A percentile compares a stretch with the other conserved stretches of the same genome.
These are phyloP conservation scores for Chaetodon auriga DNA, from an alignment of 2,113 vertebrate genomes.

Conservation along the genomic window DNA sequence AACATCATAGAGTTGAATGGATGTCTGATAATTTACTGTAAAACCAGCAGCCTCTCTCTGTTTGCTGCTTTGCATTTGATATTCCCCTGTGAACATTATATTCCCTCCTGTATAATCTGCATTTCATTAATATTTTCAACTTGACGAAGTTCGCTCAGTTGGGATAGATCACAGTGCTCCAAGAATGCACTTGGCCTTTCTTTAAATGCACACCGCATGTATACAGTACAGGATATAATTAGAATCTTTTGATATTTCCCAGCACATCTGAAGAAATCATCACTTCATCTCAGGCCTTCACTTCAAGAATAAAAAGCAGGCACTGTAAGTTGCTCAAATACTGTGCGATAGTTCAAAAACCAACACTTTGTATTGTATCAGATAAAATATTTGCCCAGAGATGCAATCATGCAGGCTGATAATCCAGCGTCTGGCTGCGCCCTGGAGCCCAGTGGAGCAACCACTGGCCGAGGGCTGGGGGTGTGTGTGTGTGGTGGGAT, in stretches of 20 bases:
- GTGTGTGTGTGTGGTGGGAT: constrained; percentile 63
- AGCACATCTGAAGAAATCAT: constrained; percentile 21
- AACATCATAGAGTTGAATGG: constrained; percentile 50
- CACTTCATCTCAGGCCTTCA: constrained; percentile 19
- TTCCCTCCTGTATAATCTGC: constrained; percentile 46
- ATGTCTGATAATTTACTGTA: constrained; percentile 55
- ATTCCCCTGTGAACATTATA: constrained; percentile 48
- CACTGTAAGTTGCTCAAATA: constrained; percentile 38
- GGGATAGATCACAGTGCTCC: constrained; percentile 10
- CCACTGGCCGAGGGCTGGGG: constrained; percentile 64
- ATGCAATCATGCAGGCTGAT: constrained; percentile 74
- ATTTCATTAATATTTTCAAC: constrained; percentile 46
- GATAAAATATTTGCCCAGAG: constrained; percentile 65
- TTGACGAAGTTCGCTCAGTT: constrained; percentile 7
- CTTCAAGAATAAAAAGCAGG: constrained; percentile 22
- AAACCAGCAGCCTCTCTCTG: constrained; percentile 28
- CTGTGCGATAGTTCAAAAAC: constrained; percentile 38
- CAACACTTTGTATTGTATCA: constrained; percentile 59
- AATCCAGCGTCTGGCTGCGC: constrained; percentile 68
- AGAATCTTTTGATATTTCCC: constrained; percentile 33
- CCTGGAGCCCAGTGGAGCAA: constrained; percentile 58
- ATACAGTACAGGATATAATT: constrained; percentile 20
- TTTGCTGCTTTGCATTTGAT: constrained; percentile 55
- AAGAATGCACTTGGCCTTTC: background rate
- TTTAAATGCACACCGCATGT: constrained; percentile 21